Evolutionary conservation across 2,888 invertebrate genomes (phyloP).

Genomic region (Heteromurus nitidus): DNA sequence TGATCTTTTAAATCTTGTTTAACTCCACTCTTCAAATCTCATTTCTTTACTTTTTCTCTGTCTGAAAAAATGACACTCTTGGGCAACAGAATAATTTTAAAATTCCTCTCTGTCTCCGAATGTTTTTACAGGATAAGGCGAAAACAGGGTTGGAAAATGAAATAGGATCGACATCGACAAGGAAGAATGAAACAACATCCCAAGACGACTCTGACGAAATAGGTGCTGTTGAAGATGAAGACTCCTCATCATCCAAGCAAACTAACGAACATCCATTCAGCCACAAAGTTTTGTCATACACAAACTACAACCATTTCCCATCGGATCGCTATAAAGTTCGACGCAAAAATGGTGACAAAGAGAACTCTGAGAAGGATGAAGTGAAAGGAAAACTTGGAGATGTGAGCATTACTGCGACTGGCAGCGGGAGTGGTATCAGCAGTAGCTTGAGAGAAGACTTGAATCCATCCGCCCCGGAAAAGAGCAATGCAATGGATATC

Average conservation of each 20-base stretch:
- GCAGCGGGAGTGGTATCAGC: neutral
- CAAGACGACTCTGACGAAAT: neutral
- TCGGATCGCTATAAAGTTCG: constrained; percentile 36
- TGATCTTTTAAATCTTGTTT: no score
- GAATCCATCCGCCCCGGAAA: constrained; percentile 19
- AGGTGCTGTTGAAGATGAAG: neutral
- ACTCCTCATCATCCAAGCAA: constrained; percentile 5
- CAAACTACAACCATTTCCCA: constrained; percentile 35
- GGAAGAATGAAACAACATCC: neutral
- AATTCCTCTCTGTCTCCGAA: no score
- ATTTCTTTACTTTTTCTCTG: no score
- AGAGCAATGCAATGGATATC: constrained; percentile 13
- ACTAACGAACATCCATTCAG: constrained; percentile 23
- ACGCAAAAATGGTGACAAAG: constrained; percentile 4
- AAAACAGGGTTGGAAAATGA: neutral
- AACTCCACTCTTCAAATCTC: no score
- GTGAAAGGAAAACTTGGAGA: neutral
- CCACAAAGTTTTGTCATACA: constrained; percentile 32
- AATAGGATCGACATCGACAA: neutral
- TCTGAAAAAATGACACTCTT: no score
- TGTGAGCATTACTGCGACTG: neutral
- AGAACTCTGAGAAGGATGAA: neutral
- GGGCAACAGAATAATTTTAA: no score
- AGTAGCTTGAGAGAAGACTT: constrained; percentile 16
- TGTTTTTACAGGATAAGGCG: neutral